Evolutionary conservation across 2,888 invertebrate genomes (phyloP), one percentile per base, ranked within the genome.

Genomic region (Argyra leucocephala): DNA sequence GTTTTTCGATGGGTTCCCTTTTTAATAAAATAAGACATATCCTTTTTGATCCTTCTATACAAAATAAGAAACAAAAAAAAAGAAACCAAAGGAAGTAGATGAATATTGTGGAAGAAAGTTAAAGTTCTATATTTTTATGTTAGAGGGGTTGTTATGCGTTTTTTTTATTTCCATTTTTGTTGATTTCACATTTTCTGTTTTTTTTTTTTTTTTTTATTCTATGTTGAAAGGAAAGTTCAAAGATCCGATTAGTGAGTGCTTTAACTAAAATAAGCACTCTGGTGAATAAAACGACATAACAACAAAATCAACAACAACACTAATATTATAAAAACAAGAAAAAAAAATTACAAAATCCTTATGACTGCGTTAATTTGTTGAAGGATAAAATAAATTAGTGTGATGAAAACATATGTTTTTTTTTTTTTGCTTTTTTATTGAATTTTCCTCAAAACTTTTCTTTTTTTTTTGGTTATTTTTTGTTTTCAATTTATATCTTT

Each of bases 321-420:
- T 18, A 48, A 37, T 15, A 37, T 6, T 37, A 15, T 31, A 26
- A 26, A 26, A 26, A 37, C 37, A 37, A 37, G 37, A 37, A 37
- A 12, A 37, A 37, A 12, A 37, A 37, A 37, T 37, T 10, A 15
- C 3, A 48, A 48, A 48, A 48, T 48, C 48, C 48, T 48, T 48
- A 48, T 48, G 48, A 48, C 18, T 48, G 48, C 48, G 48, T 48
- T 48, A 48, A 48, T 48, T 48, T 48, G 48, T 48, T 48, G 48
- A 48, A 48, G 48, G 48, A 48, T 48, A 48, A 18, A 48, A 48
- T 48, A 48, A 48, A 48, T 48, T 48, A 48, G 48, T 48, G 48
- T n/a, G 48, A 26, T 26, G 9, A 6, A 26, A 6, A 26, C 9
- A 31, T 31, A 31, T 31, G 18, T 48, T 48, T 48, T 18, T 48